Evolutionary conservation across 2,113 vertebrate genomes (phyloP).

Genomic region (Planiliza haematocheilus): DNA sequence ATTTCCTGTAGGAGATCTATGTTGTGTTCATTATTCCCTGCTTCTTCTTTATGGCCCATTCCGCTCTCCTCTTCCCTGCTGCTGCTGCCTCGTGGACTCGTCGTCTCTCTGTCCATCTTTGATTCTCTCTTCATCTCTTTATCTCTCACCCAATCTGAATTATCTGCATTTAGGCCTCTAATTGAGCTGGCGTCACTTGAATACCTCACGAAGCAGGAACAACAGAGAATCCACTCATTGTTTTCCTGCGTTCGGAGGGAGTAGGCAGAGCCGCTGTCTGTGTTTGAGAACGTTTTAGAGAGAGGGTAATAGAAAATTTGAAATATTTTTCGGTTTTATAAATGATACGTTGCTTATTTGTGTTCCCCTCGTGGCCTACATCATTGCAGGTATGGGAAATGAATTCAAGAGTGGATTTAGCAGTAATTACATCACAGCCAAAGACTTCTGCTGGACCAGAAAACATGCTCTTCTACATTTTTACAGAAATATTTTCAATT

Average conservation of each 20-base stretch:
- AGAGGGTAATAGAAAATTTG: not conserved
- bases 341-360: not conserved
- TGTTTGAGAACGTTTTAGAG: conserved; percentile 5
- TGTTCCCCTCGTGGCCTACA: not conserved
- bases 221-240: conserved; percentile 73
- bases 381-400: no score
- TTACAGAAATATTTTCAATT: no score
- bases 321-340: conserved; percentile 1
- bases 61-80: conserved; percentile 4
- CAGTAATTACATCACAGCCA: no score
- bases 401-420: no score
- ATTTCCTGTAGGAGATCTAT: conserved; percentile 3
- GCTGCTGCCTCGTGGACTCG: conserved; percentile 11
- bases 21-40: not conserved
- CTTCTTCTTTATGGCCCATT: conserved; percentile 4
- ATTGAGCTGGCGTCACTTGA: conserved; percentile 75
- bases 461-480: no score
- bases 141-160: conserved; percentile 46
- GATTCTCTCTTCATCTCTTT: conserved; percentile 48
- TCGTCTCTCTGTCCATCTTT: conserved; percentile 26
- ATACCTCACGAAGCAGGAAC: conserved; percentile 64
- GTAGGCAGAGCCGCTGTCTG: conserved; percentile 9
- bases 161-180: conserved; percentile 75
- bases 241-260: conserved; percentile 53
- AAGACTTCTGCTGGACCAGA: no score